phyloP scores from a whole-genome alignment of 2,113 vertebrate genomes.

The Vicugna pacos region DNA sequence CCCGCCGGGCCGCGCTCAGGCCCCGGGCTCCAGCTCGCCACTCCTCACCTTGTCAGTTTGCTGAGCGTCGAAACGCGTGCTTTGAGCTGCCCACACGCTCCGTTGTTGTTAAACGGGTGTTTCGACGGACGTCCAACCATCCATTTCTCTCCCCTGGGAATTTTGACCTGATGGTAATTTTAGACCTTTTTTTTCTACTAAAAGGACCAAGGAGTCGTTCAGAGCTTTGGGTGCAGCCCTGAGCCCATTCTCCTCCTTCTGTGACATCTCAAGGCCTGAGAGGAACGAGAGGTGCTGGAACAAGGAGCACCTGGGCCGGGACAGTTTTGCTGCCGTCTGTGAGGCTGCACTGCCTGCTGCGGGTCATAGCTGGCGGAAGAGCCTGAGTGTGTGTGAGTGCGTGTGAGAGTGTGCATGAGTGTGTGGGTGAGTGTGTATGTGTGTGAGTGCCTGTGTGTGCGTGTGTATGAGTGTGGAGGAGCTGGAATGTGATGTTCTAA shows the following conservation, averaged over 20 bases:
- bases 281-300: too few relatives aligned
- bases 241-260: neutral
- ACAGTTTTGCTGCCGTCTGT: accelerated
- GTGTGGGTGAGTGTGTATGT: neutral
- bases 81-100: accelerated
- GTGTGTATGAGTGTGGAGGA: neutral
- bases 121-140: neutral
- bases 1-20: accelerated
- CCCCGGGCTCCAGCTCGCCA: accelerated
- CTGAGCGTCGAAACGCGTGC: accelerated
- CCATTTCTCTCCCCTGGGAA: neutral
- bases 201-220: accelerated
- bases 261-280: too few relatives aligned
- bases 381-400: too few relatives aligned
- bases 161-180: too few relatives aligned
- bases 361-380: neutral
- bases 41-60: accelerated
- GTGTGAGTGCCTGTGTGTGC: accelerated
- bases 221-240: accelerated
- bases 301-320: accelerated
- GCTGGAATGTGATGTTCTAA: neutral
- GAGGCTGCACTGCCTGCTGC: accelerated
- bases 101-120: accelerated
- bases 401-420: too few relatives aligned
- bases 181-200: neutral